Conservation (phyloP, 2,113 vertebrate genomes). For the Cyanoramphus novaezelandiae region DNA sequence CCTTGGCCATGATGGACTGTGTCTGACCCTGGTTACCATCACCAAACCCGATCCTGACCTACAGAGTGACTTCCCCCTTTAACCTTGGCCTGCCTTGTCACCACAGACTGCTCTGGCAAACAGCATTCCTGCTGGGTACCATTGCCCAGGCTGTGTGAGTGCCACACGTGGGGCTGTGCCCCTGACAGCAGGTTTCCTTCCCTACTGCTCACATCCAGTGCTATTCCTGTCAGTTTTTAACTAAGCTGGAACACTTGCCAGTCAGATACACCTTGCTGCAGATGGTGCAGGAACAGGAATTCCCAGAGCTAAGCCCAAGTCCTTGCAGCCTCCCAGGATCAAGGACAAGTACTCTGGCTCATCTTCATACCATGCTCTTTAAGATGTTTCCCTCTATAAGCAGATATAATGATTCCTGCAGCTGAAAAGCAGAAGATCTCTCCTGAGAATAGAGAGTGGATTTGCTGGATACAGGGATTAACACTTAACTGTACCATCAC, state of each 20-base stretch:
- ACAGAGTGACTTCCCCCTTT: background rate
- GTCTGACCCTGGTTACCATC: background rate
- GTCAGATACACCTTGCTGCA: background rate
- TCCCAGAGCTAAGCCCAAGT: background rate
- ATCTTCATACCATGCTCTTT: background rate
- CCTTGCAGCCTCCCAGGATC: background rate
- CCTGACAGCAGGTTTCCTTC: background rate
- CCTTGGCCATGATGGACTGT: background rate
- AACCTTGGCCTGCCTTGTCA: background rate
- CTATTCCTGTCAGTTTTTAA: background rate
- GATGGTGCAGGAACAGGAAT: background rate
- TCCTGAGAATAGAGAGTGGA: background rate
- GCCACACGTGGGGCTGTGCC: background rate
- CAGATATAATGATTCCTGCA: background rate
- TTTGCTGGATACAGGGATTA: background rate
- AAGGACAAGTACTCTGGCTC: background rate
- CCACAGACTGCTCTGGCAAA: background rate
- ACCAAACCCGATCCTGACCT: background rate
- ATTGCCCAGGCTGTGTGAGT: background rate
- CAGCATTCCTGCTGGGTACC: accelerated
- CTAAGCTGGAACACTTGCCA: background rate
- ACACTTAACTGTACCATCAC: background rate
- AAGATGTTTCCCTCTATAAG: background rate
- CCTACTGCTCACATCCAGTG: background rate
- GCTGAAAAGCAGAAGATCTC: background rate